Base-by-base conservation (phyloP, 1,140 invertebrate genomes). In the Drosophila suzukii region DNA sequence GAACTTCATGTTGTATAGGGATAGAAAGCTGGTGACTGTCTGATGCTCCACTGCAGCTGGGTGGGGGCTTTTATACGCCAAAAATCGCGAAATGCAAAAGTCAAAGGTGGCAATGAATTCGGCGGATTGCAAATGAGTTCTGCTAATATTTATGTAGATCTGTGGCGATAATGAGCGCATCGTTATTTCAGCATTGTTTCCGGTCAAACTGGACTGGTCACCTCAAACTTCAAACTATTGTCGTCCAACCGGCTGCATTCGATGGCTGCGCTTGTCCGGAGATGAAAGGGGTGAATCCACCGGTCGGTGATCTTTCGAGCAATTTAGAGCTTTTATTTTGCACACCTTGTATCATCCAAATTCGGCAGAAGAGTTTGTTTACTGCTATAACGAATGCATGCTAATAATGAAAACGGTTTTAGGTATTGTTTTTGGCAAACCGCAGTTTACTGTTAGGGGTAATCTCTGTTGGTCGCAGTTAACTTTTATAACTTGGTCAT, bases 1-100 rank as follows among this genome's bases (percentile, higher is more conserved):
- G 78, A 80, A 78, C 75, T 91, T 91, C 88, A 91, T 91, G 49
- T 77, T 91, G 51, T 12, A 11, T 46, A 57, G 74, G 58, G 57
- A 59, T 63, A 66, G 54, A 75, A 61, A 56, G 57, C 54, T 80
- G 36, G 34, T 20, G 57, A 75, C 51, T 75, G 57, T 80, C 57
- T 79, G 77, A 79, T 79, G 62, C 57, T 44, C 47, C n/a, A 70
- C 24, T 78, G 76, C 70, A 80, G 13, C 43, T 60, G 65, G 71
- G 77, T 15, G 39, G 46, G 17, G 20, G 57, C 34, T 56, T 80
- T 55, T 80, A 80, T 80, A 80, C 55, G 38, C 60, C 27, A n/a
- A 32, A 65, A 66, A 17, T 38, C 4, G 11, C 49, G 15, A 36
- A 41, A 41, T 56, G 61, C 47, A 77, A 70, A 77, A 77, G 75